A percentile compares a stretch with the other conserved stretches of the same genome.
phyloP scores from a whole-genome alignment of 2,797 vertebrate species.

The Siniperca scherzeri region DNA sequence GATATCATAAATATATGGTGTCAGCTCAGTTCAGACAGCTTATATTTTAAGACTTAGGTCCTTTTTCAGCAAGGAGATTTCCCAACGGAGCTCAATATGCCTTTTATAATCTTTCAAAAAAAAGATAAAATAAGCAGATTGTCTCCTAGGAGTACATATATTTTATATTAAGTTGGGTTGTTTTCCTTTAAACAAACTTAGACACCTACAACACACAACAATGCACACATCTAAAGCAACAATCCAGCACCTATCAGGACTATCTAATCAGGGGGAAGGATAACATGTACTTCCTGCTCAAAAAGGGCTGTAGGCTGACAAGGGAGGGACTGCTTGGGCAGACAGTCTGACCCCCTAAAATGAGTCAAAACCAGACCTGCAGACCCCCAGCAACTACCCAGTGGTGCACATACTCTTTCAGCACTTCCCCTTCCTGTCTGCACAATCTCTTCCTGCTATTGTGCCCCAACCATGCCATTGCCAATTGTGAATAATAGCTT shows the following conservation, averaged over 20 bases:
- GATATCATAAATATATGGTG: constrained; percentile 52
- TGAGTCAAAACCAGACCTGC: constrained; percentile 36
- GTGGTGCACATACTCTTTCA: constrained; percentile 44
- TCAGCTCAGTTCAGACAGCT: constrained; percentile 50
- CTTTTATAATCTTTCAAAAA: constrained; percentile 22
- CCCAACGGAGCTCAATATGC: constrained; percentile 15
- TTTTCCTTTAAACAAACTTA: constrained; percentile 8
- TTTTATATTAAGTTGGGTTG: not conserved
- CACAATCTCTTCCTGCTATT: constrained; percentile 84
- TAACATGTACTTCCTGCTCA: constrained; percentile 50
- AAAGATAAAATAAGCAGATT: constrained; percentile 1
- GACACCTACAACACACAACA: not conserved
- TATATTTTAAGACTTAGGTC: constrained; percentile 25
- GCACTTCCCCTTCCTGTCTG: constrained; percentile 73
- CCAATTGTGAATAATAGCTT: constrained; percentile 70
- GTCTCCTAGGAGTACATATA: not conserved
- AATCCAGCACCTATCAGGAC: constrained; percentile 25
- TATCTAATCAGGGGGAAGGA: constrained; percentile 40
- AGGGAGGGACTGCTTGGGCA: not conserved
- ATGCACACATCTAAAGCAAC: constrained; percentile 27
- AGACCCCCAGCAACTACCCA: constrained; percentile 57
- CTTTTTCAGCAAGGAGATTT: constrained; percentile 25
- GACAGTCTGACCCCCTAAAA: constrained; percentile 28
- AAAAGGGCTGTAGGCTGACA: constrained; percentile 18
- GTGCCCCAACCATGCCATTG: constrained; percentile 69